Evolutionary conservation across 2,113 vertebrate genomes (phyloP).

Genomic region (Oryctolagus cuniculus): DNA sequence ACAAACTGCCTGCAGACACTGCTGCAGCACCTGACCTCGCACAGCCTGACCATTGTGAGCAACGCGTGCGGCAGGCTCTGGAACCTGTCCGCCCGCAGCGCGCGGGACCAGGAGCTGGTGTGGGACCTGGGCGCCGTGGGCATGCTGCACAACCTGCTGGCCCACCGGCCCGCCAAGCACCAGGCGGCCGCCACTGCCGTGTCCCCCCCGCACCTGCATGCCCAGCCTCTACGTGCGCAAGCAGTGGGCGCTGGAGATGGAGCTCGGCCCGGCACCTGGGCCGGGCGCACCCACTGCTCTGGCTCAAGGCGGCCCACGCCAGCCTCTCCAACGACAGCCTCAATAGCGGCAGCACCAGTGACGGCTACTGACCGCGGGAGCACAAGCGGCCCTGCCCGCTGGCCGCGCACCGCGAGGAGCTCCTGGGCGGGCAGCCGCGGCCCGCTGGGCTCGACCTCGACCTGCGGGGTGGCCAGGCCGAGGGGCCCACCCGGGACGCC

Average conservation of each 20-base stretch:
- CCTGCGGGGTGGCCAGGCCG: constrained; percentile 81
- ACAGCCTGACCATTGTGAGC: constrained; percentile 99
- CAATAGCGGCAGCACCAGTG: constrained; percentile 95
- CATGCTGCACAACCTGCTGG: constrained; percentile 98
- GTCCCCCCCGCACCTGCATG: constrained; percentile 95
- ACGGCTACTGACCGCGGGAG: constrained; percentile 94
- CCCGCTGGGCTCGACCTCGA: constrained; percentile 94
- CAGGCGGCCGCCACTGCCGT: constrained; percentile 92
- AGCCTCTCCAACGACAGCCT: constrained; percentile 97
- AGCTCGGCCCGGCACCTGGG: constrained; percentile 95
- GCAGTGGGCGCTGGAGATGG: constrained; percentile 97
- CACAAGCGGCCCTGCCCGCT: constrained; percentile 89
- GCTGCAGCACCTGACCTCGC: constrained; percentile 97
- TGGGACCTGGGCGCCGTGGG: constrained; percentile 98
- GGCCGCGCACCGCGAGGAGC: constrained; percentile 80
- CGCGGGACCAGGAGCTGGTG: constrained; percentile 96
- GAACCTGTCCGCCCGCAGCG: constrained; percentile 96
- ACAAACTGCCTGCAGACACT: constrained; percentile 98
- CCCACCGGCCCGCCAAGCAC: constrained; percentile 95
- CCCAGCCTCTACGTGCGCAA: constrained; percentile 98
- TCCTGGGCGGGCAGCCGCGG: constrained; percentile 88
- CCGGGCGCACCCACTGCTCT: constrained; percentile 91
- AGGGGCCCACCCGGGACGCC: background rate
- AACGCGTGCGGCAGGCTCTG: constrained; percentile 99
- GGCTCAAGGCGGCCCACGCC: constrained; percentile 92